These are phyloP conservation scores for Opisthocomus hoazin DNA, from an alignment of 2,113 vertebrate species.

Conservation along the genomic window DNA sequence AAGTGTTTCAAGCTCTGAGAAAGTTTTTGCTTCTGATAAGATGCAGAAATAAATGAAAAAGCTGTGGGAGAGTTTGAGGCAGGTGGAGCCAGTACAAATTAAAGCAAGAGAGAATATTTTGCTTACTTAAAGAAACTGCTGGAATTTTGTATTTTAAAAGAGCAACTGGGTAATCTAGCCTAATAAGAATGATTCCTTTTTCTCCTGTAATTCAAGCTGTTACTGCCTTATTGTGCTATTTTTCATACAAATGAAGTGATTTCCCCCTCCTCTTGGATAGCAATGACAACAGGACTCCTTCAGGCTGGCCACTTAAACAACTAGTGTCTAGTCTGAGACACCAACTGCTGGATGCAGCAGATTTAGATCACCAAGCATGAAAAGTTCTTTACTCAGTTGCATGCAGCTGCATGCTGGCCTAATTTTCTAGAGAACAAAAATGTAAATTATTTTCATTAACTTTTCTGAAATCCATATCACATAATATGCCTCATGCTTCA, in stretches of 20 bases:
- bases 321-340: neutral
- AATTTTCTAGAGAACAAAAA: neutral
- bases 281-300: conserved; percentile 4
- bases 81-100: neutral
- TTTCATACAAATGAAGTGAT: conserved; percentile 41
- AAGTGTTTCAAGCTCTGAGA: neutral
- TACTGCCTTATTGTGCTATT: conserved; percentile 33
- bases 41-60: neutral
- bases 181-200: conserved; percentile 1
- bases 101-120: neutral
- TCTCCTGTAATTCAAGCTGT: neutral
- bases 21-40: neutral
- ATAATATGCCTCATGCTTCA: neutral
- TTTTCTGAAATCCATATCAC: neutral
- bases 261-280: neutral
- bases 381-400: neutral
- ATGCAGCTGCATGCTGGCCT: neutral
- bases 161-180: neutral
- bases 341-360: neutral
- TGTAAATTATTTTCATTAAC: conserved; percentile 24
- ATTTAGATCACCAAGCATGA: neutral
- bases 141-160: neutral
- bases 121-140: neutral
- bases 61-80: neutral
- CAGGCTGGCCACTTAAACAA: neutral